phyloP scores from a whole-genome alignment of 1,140 invertebrate genomes.

The Camponotus floridanus region DNA sequence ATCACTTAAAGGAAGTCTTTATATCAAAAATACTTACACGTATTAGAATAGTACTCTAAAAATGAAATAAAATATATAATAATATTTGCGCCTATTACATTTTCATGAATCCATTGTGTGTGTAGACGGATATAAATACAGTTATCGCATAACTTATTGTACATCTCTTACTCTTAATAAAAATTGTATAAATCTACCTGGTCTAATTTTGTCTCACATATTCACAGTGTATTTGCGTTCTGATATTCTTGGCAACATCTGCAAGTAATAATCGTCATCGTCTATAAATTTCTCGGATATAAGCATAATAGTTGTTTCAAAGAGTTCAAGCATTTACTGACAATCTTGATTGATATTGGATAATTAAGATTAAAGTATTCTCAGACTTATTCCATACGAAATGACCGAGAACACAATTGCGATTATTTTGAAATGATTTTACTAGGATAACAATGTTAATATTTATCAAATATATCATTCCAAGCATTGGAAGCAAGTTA shows the following conservation, averaged over 20 bases:
- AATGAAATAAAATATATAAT: constrained; percentile 34
- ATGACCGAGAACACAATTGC: not conserved
- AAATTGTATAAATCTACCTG: constrained; percentile 26
- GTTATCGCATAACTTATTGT: constrained; percentile 35
- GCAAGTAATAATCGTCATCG: constrained; percentile 44
- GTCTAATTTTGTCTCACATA: constrained; percentile 42
- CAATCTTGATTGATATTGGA: not conserved
- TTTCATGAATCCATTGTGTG: not conserved
- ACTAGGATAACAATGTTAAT: not conserved
- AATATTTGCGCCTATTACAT: constrained; percentile 23
- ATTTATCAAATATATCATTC: not conserved
- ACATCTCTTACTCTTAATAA: constrained; percentile 22
- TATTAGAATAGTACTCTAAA: not conserved
- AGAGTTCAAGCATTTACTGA: constrained; percentile 20
- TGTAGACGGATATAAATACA: not conserved
- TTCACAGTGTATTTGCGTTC: constrained; percentile 10
- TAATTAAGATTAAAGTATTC: not conserved
- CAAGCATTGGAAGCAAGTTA: not conserved
- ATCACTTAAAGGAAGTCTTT: not conserved
- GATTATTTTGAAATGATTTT: not conserved
- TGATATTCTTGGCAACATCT: constrained; percentile 51
- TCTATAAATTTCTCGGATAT: constrained; percentile 41
- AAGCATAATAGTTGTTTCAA: not conserved
- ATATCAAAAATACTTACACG: not conserved
- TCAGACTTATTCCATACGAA: not conserved